phyloP scores from a whole-genome alignment of 2,797 vertebrate genomes.

The Microctenopoma stevenorrisi region DNA sequence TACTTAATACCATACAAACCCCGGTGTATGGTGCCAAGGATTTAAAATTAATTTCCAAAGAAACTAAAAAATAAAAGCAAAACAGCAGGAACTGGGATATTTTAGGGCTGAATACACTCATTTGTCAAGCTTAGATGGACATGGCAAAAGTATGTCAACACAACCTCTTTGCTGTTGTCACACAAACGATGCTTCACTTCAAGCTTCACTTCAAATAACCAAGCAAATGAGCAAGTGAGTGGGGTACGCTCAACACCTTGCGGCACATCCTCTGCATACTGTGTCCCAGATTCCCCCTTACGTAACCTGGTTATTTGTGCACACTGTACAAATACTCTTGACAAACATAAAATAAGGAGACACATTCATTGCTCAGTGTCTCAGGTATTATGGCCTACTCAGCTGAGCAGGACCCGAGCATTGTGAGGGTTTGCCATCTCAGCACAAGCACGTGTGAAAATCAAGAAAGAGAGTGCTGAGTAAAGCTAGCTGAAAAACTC shows the following conservation, averaged over 20 bases:
- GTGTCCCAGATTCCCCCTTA: slow-evolving; percentile 75
- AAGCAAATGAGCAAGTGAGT: slow-evolving; percentile 42
- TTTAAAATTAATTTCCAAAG: slow-evolving; percentile 62
- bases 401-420: slow-evolving; percentile 21
- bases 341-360: slow-evolving; percentile 48
- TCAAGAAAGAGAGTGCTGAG: slow-evolving; percentile 53
- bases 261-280: slow-evolving; percentile 58
- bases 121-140: slow-evolving; percentile 68
- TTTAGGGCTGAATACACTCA: slow-evolving; percentile 59
- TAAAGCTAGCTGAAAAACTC: slow-evolving; percentile 37
- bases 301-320: slow-evolving; percentile 68
- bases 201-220: slow-evolving; percentile 59
- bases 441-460: slow-evolving; percentile 44
- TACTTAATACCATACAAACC: slow-evolving; percentile 70
- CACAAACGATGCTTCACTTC: slow-evolving; percentile 61
- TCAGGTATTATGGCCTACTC: slow-evolving; percentile 36
- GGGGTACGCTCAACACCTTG: slow-evolving; percentile 62
- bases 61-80: slow-evolving; percentile 33
- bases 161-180: slow-evolving; percentile 42
- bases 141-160: slow-evolving; percentile 45
- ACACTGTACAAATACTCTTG: slow-evolving; percentile 48
- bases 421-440: slow-evolving; percentile 44
- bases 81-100: slow-evolving; percentile 47
- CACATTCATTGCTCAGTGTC: slow-evolving; percentile 63
- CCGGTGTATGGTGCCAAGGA: slow-evolving; percentile 47